Evolutionary conservation across 2,113 vertebrate genomes (phyloP).

Genomic region (Podarcis muralis): DNA sequence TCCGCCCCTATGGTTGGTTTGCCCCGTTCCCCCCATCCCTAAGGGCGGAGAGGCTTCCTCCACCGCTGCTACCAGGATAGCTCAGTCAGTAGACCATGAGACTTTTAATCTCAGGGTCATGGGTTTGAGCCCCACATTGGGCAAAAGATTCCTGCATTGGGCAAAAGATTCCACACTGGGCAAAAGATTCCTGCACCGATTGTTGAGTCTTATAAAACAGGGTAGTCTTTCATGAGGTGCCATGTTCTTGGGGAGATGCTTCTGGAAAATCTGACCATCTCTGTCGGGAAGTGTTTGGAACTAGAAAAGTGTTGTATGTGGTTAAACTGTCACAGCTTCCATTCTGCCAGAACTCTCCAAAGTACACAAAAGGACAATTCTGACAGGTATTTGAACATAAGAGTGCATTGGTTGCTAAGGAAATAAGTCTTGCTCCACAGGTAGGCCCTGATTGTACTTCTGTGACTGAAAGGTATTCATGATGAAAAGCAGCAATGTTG

Average conservation of each 20-base stretch:
- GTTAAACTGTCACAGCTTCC: neutral
- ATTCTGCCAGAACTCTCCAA: neutral
- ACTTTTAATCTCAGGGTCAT: too few species aligned
- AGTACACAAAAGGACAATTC: neutral
- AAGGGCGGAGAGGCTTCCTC: too few species aligned
- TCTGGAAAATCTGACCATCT: neutral
- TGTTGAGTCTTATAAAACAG: neutral
- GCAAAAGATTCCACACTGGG: too few species aligned
- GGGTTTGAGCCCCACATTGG: too few species aligned
- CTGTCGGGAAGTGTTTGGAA: neutral
- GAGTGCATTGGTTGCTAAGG: accelerated
- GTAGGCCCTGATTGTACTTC: neutral
- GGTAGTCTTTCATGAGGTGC: neutral
- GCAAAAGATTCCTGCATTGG: too few species aligned
- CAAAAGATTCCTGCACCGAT: too few species aligned
- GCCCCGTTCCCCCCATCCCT: too few species aligned
- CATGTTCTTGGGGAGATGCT: neutral
- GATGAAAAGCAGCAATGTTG: neutral
- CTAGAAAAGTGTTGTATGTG: accelerated
- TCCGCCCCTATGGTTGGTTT: too few species aligned
- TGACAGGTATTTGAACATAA: neutral
- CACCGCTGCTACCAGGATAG: too few species aligned
- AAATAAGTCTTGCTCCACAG: accelerated
- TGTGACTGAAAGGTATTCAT: neutral
- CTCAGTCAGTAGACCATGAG: too few species aligned